Base-by-base conservation (phyloP, 2,113 vertebrate species). In the Crypturellus undulatus region DNA sequence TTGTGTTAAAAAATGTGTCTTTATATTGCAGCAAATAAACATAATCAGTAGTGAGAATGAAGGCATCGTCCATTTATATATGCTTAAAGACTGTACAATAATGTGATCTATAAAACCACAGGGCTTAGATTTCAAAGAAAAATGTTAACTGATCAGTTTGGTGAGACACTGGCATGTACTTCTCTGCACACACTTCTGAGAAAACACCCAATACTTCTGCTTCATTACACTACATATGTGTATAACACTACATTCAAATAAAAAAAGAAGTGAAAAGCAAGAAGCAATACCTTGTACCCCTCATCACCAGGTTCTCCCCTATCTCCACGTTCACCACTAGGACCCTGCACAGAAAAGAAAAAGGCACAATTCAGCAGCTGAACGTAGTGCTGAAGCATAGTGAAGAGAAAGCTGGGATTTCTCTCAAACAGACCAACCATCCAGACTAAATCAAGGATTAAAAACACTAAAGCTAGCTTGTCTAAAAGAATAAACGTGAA, bases 261-360 rank as follows among this genome's bases (percentile, higher is more conserved):
- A 79, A 89, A 89, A 92, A 40, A 43, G 5, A 81, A 77, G 17
- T 25, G 52, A 87, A 90, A 54, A 91, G 19, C 56, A 63, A 45
- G 17, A n/a, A 9, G 6, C 22, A 36, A 49, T 98, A 99, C 99
- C 98, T 98, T 98, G 97, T 99, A 99, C 62, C 99, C 99, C 72
- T 98, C 97, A 83, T 98, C 97, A 85, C 99, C 99, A 45, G 99
- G 96, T 68, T 99, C 99, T 89, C 99, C 99, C 81, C 98, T 98
- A 9, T 99, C 99, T 91, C 99, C 99, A 96, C 34, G 97, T 87
- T 99, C 98, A 73, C 99, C 99, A 25, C 79, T 36, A 83, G 93
- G 96, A 54, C 99, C 99, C 99, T 99, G 94, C 8, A 96, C 96
- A 97, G 93, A 93, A 75, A 94, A 97, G 1, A 81, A 59, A 84